Evolutionary conservation across 2,888 invertebrate genomes (phyloP).

Genomic region (Mantis religiosa): DNA sequence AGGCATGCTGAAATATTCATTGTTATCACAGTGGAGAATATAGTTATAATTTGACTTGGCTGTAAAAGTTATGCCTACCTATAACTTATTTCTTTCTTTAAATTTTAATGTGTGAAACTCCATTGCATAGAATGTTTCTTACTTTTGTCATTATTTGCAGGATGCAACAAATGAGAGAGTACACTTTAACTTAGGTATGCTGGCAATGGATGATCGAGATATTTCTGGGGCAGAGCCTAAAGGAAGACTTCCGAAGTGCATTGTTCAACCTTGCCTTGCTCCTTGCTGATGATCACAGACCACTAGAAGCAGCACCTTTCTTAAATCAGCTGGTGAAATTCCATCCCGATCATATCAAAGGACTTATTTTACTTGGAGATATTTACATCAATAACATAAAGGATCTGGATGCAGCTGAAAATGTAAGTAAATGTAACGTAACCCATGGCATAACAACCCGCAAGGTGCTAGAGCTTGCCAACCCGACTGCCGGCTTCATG

Average conservation of each 20-base stretch:
- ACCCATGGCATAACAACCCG: too few species aligned
- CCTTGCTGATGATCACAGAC: conserved; percentile 81
- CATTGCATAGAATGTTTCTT: neutral
- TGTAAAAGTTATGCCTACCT: too few species aligned
- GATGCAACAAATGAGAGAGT: conserved; percentile 80
- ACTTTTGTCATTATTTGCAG: conserved; percentile 39
- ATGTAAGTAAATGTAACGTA: conserved; percentile 56
- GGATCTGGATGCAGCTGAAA: conserved; percentile 89
- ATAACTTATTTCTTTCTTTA: neutral
- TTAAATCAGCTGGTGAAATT: conserved; percentile 84
- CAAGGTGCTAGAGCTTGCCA: too few species aligned
- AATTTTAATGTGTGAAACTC: neutral
- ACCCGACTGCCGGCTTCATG: too few species aligned
- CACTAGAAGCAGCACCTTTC: conserved; percentile 88
- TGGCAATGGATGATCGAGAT: conserved; percentile 92
- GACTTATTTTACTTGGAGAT: conserved; percentile 87
- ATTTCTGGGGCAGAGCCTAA: conserved; percentile 82
- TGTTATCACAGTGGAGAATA: too few species aligned
- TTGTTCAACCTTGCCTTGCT: conserved; percentile 90
- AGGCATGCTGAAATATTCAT: too few species aligned
- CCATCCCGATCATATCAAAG: conserved; percentile 92
- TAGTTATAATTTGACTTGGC: too few species aligned
- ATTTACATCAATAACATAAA: conserved; percentile 95
- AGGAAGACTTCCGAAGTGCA: conserved; percentile 87
- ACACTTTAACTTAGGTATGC: conserved; percentile 93